Conservation (phyloP, 2,888 invertebrate genomes). For the Hydriomena furcata region DNA sequence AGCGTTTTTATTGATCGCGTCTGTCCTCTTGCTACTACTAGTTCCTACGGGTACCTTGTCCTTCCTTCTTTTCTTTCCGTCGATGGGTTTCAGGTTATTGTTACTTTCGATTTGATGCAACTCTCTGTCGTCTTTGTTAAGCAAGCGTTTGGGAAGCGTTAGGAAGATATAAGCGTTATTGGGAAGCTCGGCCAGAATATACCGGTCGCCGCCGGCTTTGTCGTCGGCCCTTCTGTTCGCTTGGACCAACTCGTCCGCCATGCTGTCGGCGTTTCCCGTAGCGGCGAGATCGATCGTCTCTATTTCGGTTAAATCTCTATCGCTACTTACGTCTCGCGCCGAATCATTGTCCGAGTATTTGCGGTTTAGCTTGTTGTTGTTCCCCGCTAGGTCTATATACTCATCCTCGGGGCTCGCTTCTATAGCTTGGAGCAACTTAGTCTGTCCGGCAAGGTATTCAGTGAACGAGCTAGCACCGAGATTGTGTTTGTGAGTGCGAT, state of each 20-base stretch:
- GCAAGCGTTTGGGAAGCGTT: constrained; percentile 61
- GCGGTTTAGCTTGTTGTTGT: constrained; percentile 26
- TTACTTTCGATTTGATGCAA: constrained; percentile 43
- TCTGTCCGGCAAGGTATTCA: constrained; percentile 51
- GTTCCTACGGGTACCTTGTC: constrained; percentile 41
- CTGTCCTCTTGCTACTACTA: constrained; percentile 47
- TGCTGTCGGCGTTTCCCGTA: constrained; percentile 2
- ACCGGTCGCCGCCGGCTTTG: constrained; percentile 35
- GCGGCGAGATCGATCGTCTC: constrained; percentile 14
- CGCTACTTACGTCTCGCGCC: constrained; percentile 33
- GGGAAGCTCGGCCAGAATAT: constrained; percentile 52
- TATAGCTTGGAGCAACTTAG: constrained; percentile 49
- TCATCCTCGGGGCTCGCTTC: constrained; percentile 31
- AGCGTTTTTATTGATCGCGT: constrained; percentile 53
- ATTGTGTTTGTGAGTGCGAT: constrained; percentile 30
- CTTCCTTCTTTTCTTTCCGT: constrained; percentile 45
- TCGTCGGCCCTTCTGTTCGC: constrained; percentile 20
- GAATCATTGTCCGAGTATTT: constrained; percentile 20
- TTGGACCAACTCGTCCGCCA: constrained; percentile 1
- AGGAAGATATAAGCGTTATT: constrained; percentile 65
- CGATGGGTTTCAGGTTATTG: constrained; percentile 37
- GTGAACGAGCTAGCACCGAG: constrained; percentile 42
- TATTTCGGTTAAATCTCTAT: constrained; percentile 21
- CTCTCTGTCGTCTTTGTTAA: constrained; percentile 31
- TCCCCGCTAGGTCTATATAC: constrained; percentile 23